These are phyloP conservation scores for Hybos culiciformis DNA, from an alignment of 2,888 invertebrate species.

Conservation along the genomic window DNA sequence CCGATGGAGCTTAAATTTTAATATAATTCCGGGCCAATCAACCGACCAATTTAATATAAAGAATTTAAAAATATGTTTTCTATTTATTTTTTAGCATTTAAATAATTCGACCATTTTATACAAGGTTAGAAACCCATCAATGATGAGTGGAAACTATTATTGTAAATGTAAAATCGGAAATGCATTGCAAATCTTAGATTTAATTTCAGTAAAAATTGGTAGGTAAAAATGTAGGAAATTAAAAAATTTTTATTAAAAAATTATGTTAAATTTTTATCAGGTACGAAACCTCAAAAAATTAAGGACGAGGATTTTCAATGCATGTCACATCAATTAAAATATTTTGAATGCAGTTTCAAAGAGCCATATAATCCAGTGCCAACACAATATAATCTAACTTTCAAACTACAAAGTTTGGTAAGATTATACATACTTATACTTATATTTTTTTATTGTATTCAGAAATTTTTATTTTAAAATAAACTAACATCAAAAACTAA, in stretches of 20 bases:
- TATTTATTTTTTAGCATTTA: neutral
- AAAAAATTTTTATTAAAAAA: neutral
- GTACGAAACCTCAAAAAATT: conserved; percentile 45
- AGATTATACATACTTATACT: too few species aligned
- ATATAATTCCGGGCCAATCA: too few species aligned
- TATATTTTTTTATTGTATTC: too few species aligned
- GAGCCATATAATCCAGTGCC: conserved; percentile 29
- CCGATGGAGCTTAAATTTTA: too few species aligned
- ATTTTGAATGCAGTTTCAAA: conserved; percentile 57
- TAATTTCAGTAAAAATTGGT: neutral
- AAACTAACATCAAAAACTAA: too few species aligned
- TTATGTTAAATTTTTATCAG: conserved; percentile 19
- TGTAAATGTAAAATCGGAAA: neutral
- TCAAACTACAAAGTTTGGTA: too few species aligned
- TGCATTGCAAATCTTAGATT: too few species aligned
- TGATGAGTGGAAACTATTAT: neutral
- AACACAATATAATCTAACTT: too few species aligned
- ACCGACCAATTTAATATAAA: too few species aligned
- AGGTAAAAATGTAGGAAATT: too few species aligned
- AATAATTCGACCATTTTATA: neutral
- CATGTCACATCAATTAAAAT: conserved; percentile 53
- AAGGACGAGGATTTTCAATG: conserved; percentile 58
- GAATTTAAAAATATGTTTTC: too few species aligned
- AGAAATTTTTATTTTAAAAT: too few species aligned
- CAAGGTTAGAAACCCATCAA: neutral